phyloP scores from a whole-genome alignment of 2,113 vertebrate species.

The Platysteira castanea region DNA sequence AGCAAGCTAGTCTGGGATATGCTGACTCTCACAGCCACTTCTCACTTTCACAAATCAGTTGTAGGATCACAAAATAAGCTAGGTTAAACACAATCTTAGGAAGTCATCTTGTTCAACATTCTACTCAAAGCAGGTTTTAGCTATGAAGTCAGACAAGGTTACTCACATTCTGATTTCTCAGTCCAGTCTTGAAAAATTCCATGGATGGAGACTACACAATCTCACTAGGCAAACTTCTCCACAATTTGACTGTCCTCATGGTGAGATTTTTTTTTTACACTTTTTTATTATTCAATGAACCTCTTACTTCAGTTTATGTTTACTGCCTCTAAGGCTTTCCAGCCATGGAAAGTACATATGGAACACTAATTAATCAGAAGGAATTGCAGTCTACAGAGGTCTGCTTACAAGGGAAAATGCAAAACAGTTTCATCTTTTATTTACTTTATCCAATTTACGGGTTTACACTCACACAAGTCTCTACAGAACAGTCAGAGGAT shows the following conservation, averaged over 20 bases:
- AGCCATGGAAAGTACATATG: neutral
- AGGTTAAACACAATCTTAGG: neutral
- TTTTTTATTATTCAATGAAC: neutral
- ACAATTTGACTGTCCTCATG: neutral
- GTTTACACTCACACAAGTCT: neutral
- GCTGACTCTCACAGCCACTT: neutral
- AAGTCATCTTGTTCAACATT: neutral
- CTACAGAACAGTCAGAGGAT: neutral
- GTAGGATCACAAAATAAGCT: neutral
- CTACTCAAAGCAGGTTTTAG: neutral
- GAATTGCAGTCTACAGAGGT: neutral
- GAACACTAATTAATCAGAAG: neutral
- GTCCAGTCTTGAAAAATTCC: neutral
- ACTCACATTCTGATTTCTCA: neutral
- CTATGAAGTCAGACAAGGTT: neutral
- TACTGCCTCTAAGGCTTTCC: neutral
- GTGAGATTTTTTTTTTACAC: neutral
- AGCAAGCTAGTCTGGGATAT: neutral
- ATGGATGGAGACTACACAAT: neutral
- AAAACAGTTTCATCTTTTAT: neutral
- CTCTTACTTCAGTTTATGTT: neutral
- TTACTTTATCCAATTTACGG: neutral
- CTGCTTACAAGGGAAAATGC: neutral
- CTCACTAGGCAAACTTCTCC: neutral
- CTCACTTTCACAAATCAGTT: neutral